Evolutionary conservation across 2,113 vertebrate species (phyloP), one percentile per base, ranked within the genome.

Genomic region (Indri indri): DNA sequence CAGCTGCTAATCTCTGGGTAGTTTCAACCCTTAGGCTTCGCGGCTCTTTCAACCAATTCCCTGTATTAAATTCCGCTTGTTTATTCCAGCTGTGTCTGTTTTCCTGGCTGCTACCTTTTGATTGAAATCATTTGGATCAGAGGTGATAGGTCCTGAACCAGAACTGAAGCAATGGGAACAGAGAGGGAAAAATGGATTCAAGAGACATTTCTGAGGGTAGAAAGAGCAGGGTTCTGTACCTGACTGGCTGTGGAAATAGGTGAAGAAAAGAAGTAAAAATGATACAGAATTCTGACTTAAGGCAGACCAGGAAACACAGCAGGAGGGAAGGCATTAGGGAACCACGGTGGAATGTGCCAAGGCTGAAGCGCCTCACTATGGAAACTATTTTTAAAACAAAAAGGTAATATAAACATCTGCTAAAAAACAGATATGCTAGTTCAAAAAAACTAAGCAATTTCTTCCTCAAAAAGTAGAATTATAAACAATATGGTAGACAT

Each of bases 401-500:
- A 94, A 88, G 52, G 9, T 61, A 80, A 84, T n/a, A 6, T 71
- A 88, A 80, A 81, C 40, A 59, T 25, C 34, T 57, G 71, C 42
- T 88, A 66, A 91, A 68, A 79, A 50, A 10, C 5, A 79, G 50
- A 73, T 12, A 37, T 2, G 4, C 50, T 88, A 66, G 57, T 93
- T 82, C 74, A 70, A 88, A 91, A 88, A 85, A 37, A 82, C 23
- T 25, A 59, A 80, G 81, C 10, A 80, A 47, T 66, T 86, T 93
- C 68, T 86, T 81, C 80, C 42, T 66, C 32, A 79, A 61, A 88
- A 83, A 87, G 63, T 8, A 93, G 52, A 96, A 65, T 59, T 92
- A 84, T 14, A 65, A 90, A 57, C 70, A 92, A 87, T 45, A 76
- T 42, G 32, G 34, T 45, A 91, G 74, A 82, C 34, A 84, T 34